Percentiles rank a stretch among this genome's conserved stretches.
Conservation (phyloP, 1,140 invertebrate genomes). For the Psix sp. region DNA sequence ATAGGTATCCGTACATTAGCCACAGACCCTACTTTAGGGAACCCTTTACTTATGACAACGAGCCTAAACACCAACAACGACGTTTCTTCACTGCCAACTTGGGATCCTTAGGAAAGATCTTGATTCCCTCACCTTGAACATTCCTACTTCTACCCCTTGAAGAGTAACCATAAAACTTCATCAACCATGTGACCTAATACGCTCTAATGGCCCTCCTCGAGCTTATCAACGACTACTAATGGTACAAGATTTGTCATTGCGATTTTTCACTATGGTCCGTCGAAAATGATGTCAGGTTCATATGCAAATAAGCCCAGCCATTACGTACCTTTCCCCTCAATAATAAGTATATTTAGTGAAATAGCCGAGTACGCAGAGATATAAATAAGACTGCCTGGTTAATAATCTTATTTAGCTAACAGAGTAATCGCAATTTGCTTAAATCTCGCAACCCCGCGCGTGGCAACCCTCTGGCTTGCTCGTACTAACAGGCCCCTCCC, state of each 20-base stretch:
- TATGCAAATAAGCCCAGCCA: constrained; percentile 33
- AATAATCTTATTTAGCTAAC: constrained; percentile 72
- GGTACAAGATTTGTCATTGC: background rate
- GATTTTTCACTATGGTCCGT: constrained; percentile 6
- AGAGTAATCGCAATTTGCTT: constrained; percentile 71
- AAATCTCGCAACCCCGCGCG: constrained; percentile 65
- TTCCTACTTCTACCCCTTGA: constrained; percentile 2
- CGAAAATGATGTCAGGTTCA: constrained; percentile 5
- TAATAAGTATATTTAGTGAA: constrained; percentile 45
- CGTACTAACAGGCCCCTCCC: constrained; percentile 34
- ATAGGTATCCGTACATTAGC: too few species aligned
- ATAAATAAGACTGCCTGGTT: constrained; percentile 71
- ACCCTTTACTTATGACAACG: too few species aligned
- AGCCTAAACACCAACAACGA: too few species aligned
- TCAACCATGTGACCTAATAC: constrained; percentile 13
- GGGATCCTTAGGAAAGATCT: background rate
- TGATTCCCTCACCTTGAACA: too few species aligned
- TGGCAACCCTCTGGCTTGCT: constrained; percentile 47
- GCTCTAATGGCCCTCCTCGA: constrained; percentile 4
- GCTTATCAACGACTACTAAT: constrained; percentile 16
- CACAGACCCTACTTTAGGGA: too few species aligned
- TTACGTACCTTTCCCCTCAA: constrained; percentile 21
- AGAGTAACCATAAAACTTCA: constrained; percentile 25
- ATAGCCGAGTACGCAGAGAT: constrained; percentile 51
- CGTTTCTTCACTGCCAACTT: constrained; percentile 15